Evolutionary conservation across 2,113 vertebrate genomes (phyloP), one percentile per base, ranked within the genome.

Genomic region (Rhinolophus sinicus): DNA sequence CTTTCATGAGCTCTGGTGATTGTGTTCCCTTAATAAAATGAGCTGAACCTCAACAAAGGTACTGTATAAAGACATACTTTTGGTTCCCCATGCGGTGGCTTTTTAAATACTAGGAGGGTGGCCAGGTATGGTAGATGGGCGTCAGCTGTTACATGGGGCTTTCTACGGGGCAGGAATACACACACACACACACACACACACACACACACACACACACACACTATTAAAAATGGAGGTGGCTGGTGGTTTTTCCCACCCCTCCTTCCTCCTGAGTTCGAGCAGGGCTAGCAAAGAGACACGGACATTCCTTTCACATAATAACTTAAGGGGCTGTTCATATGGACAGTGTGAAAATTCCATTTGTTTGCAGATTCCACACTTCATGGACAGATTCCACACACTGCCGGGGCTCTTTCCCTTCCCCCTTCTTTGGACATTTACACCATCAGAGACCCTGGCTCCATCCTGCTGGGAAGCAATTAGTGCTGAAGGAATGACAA

Each of bases 391-490:
- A 97, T 96, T 97, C 89, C 96, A 93, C 97, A 95, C 28, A 4
- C 50, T 2, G 5, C n/a, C 28, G 38, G 60, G 80, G 84, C 24
- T 85, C 35, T 52, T 40, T 44, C 52, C 70, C 67, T 22, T n/a
- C n/a, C 65, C 47, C 64, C 16, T 77, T 67, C 40, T 90, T 77
- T 76, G 0, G 11, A 1, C 56, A 58, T 94, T 40, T 64, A 18
- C 4, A 18, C 30, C n/a, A 4, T 4, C 38, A 21, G 78, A 60
- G 73, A 33, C 8, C 16, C 33, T 15, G 87, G 33, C 40, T 90
- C 81, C 56, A 82, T 77, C 93, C 93, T 91, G 81, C 88, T 93
- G 96, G 60, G 95, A 96, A 85, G 81, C 67, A 97, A 97, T 97
- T 93, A 96, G 88, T n/a, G 8, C 47, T 82, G 60, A 72, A 85